Conservation (phyloP, 2,888 invertebrate genomes). For the Euzophera pinguis region DNA sequence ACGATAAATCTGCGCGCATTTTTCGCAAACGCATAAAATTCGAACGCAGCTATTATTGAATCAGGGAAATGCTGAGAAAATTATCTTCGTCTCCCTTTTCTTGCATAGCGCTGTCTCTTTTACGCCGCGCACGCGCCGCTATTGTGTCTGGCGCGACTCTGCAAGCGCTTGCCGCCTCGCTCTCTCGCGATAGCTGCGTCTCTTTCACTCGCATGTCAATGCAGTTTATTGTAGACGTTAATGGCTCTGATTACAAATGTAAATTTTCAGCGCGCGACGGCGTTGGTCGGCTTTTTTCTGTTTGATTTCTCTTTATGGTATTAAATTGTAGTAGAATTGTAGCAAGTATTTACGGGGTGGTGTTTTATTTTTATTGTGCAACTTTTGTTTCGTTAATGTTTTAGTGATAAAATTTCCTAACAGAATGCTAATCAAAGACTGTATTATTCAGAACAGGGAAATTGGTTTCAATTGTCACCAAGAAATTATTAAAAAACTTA, state of each 20-base stretch:
- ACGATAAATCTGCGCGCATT: slow-evolving; percentile 70
- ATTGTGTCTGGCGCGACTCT: slow-evolving; percentile 70
- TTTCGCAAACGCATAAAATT: slow-evolving; percentile 76
- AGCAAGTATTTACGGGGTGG: slow-evolving; percentile 36
- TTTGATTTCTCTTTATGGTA: slow-evolving; percentile 68
- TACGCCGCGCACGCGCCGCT: slow-evolving; percentile 66
- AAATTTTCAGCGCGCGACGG: slow-evolving; percentile 74
- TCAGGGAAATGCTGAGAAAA: slow-evolving; percentile 38
- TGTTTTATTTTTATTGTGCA: slow-evolving; percentile 31
- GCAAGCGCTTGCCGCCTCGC: slow-evolving; percentile 43
- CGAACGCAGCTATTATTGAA: slow-evolving; percentile 70
- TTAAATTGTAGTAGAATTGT: slow-evolving; percentile 68
- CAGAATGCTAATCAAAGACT: no score
- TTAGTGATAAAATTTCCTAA: slow-evolving; percentile 13
- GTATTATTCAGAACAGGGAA: no score
- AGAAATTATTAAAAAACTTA: no score
- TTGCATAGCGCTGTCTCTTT: slow-evolving; percentile 49
- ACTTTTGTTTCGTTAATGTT: slow-evolving; percentile 29
- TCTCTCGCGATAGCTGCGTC: slow-evolving; percentile 54
- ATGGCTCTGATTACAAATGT: slow-evolving; percentile 78
- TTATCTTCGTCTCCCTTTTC: slow-evolving; percentile 38
- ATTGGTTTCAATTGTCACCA: no score
- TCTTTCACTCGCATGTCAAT: slow-evolving; percentile 64
- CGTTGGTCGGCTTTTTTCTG: slow-evolving; percentile 70
- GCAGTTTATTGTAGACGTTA: slow-evolving; percentile 78